Evolutionary conservation across 2,888 invertebrate species (phyloP).

Genomic region (Alitta virens): DNA sequence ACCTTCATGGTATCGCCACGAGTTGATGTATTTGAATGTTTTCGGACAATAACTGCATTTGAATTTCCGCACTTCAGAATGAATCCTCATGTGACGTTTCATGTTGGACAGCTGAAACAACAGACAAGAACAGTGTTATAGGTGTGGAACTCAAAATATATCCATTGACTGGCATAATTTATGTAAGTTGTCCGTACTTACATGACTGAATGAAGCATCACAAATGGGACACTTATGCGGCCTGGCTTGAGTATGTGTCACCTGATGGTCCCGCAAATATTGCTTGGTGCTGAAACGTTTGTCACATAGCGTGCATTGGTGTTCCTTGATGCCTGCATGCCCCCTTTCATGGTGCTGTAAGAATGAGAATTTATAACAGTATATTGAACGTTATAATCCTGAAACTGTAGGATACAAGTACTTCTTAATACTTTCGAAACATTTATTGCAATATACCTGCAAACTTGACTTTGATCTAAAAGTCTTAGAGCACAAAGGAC

Average conservation of each 20-base stretch:
- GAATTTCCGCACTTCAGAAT: slow-evolving; percentile 17
- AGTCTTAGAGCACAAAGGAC: slow-evolving; percentile 16
- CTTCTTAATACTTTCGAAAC: too few species aligned
- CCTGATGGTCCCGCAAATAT: slow-evolving; percentile 24
- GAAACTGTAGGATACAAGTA: too few species aligned
- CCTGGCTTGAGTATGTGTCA: slow-evolving; percentile 21
- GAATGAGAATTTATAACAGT: too few species aligned
- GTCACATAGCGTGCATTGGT: slow-evolving; percentile 15
- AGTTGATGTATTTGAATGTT: slow-evolving; percentile 27
- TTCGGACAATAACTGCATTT: slow-evolving; percentile 18
- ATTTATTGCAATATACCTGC: too few species aligned
- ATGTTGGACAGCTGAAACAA: slow-evolving; percentile 14
- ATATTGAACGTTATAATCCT: too few species aligned
- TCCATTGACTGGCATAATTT: too few species aligned
- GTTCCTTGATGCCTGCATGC: slow-evolving; percentile 26
- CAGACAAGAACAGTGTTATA: too few species aligned
- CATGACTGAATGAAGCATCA: slow-evolving; percentile 22
- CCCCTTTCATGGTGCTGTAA: slow-evolving; percentile 18
- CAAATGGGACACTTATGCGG: slow-evolving; percentile 22
- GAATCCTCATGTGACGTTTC: slow-evolving; percentile 24
- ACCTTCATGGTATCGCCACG: slow-evolving; percentile 23
- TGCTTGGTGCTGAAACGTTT: slow-evolving; percentile 23
- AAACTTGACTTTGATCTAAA: slow-evolving; percentile 24
- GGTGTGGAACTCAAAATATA: too few species aligned
- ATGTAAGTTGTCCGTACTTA: not conserved